Conservation (phyloP, 1,140 invertebrate genomes). For the Drosophila kurseongensis region DNA sequence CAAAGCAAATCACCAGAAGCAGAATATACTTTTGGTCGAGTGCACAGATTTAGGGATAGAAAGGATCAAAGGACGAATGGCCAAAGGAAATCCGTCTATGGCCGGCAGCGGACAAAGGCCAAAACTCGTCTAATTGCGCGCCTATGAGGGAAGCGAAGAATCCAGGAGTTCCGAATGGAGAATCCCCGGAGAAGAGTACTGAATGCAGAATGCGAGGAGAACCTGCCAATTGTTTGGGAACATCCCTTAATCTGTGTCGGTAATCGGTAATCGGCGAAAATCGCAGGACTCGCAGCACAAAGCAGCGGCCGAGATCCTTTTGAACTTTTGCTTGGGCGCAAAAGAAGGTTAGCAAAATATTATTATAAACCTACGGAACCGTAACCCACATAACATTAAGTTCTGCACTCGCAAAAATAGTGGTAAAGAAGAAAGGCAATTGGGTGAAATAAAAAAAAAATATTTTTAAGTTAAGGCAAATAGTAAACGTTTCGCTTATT, state of each 20-base stretch:
- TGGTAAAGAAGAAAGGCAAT: no score
- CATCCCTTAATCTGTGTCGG: constrained; percentile 84
- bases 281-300: constrained; percentile 43
- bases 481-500: no score
- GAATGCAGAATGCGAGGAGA: constrained; percentile 19
- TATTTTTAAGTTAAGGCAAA: no score
- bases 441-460: no score
- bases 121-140: constrained; percentile 81
- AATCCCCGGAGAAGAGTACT: neutral
- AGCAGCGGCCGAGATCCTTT: constrained; percentile 79
- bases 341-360: constrained; percentile 84
- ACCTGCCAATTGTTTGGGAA: constrained; percentile 56
- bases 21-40: constrained; percentile 59
- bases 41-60: constrained; percentile 83
- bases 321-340: constrained; percentile 75
- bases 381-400: constrained; percentile 61
- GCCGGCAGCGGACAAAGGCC: constrained; percentile 55
- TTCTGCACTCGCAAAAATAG: constrained; percentile 10
- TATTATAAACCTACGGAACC: constrained; percentile 78
- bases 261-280: constrained; percentile 71
- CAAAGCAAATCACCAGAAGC: constrained; percentile 49
- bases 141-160: constrained; percentile 53
- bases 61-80: constrained; percentile 61
- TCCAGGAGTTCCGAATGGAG: constrained; percentile 10
- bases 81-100: constrained; percentile 65